Conservation (phyloP, 2,113 vertebrate genomes). For the Centropus bengalensis region DNA sequence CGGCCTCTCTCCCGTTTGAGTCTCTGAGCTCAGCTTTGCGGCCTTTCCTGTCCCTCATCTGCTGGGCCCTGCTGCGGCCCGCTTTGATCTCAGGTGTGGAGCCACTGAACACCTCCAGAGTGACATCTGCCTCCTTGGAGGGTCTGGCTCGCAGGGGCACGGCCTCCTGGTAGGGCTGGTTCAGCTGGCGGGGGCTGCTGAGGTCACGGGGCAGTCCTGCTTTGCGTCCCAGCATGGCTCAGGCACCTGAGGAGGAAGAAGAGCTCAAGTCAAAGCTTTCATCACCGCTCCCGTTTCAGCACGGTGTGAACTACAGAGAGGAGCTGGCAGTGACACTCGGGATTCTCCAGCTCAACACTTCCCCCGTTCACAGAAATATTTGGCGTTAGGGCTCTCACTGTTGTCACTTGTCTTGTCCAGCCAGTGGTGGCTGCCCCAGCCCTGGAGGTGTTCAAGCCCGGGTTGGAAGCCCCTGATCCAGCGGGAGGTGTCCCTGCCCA, state of each 20-base stretch:
- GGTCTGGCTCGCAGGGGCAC: conserved; percentile 68
- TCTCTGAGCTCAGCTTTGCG: conserved; percentile 76
- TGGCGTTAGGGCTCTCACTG: accelerated
- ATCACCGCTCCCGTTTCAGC: not conserved
- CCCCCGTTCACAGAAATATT: not conserved
- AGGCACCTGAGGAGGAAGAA: conserved; percentile 36
- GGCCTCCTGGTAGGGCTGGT: conserved; percentile 71
- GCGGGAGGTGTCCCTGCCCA: too few relatives aligned
- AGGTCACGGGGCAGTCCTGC: conserved; percentile 66
- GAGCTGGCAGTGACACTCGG: not conserved
- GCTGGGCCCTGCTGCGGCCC: conserved; percentile 35
- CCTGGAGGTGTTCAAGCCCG: too few relatives aligned
- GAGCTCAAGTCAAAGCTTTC: not conserved
- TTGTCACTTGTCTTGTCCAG: too few relatives aligned
- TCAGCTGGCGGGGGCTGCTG: conserved; percentile 60
- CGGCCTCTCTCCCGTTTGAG: conserved; percentile 77
- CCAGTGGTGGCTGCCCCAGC: too few relatives aligned
- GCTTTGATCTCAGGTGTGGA: conserved; percentile 63
- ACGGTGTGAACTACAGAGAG: accelerated
- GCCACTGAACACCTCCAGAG: conserved; percentile 79
- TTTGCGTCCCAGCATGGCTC: conserved; percentile 88
- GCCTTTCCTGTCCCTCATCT: conserved; percentile 59
- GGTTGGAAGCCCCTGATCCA: too few relatives aligned
- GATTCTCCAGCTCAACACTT: not conserved
- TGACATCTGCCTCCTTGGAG: conserved; percentile 71